phyloP scores from a whole-genome alignment of 2,888 invertebrate species.

The Metacarcinus magister region DNA sequence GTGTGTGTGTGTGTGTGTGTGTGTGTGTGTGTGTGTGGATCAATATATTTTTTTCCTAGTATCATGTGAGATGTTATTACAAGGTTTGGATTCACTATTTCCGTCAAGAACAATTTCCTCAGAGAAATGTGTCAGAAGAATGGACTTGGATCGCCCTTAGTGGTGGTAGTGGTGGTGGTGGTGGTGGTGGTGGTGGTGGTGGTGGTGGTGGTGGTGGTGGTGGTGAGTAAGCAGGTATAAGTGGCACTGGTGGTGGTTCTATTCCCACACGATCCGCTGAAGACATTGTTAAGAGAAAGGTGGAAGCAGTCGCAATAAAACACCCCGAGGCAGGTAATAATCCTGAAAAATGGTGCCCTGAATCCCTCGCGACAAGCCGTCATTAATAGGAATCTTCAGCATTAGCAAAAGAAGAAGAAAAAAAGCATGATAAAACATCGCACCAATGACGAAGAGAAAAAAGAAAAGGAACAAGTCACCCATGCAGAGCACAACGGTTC shows the following conservation, averaged over 20 bases:
- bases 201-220: background rate
- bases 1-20: constrained; percentile 53
- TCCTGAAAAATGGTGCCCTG: background rate
- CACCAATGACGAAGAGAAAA: background rate
- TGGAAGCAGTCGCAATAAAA: background rate
- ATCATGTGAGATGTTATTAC: background rate
- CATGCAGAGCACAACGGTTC: background rate
- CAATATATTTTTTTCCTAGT: background rate
- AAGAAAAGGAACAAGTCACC: background rate
- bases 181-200: background rate
- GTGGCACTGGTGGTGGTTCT: background rate
- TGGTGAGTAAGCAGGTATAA: background rate
- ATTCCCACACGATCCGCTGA: background rate
- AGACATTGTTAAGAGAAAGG: background rate
- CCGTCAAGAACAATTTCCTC: constrained; percentile 7
- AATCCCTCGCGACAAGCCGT: background rate
- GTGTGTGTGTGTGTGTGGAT: background rate
- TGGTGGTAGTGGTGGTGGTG: background rate
- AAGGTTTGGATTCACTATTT: background rate
- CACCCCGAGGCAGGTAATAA: background rate
- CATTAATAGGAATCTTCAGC: background rate
- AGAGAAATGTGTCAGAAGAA: background rate
- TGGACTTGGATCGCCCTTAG: background rate
- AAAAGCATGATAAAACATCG: background rate
- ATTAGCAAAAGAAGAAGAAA: background rate